Conservation (phyloP, 2,888 invertebrate species). For the Drosophila histrio region DNA sequence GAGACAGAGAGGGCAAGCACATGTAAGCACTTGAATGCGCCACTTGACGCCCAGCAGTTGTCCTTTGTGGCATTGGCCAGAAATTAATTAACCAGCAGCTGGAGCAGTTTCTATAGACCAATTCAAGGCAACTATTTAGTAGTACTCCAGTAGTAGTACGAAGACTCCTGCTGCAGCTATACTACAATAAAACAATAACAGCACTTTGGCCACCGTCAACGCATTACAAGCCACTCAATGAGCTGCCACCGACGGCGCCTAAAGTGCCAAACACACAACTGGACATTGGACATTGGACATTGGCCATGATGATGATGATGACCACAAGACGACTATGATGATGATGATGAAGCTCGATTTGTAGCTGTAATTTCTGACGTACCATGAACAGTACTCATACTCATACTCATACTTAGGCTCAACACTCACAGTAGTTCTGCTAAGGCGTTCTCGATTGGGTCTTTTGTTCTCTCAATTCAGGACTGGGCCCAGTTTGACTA, state of each 20-base stretch:
- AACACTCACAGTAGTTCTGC: constrained; percentile 25
- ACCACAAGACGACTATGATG: constrained; percentile 30
- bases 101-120: constrained; percentile 26
- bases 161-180: constrained; percentile 23
- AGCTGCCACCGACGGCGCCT: constrained; percentile 77
- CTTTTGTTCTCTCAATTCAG: constrained; percentile 65
- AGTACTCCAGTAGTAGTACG: neutral
- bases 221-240: constrained; percentile 78
- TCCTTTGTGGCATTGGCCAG: constrained; percentile 73
- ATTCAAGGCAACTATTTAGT: constrained; percentile 9
- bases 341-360: constrained; percentile 59
- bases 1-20: constrained; percentile 51
- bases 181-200: constrained; percentile 78
- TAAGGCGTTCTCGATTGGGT: constrained; percentile 56
- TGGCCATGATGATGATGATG: constrained; percentile 36
- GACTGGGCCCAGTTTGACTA: constrained; percentile 58
- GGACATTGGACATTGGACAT: constrained; percentile 9
- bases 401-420: neutral
- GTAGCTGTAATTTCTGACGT: constrained; percentile 63
- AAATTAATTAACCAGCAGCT: constrained; percentile 75
- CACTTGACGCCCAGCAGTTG: constrained; percentile 63
- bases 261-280: constrained; percentile 70
- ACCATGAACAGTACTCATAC: constrained; percentile 47
- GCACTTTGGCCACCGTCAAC: constrained; percentile 58
- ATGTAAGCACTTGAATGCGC: constrained; percentile 74